Evolutionary conservation across 92 coral and sea anemone genomes (phyloP).

Genomic region (Desmophyllum pertusum): DNA sequence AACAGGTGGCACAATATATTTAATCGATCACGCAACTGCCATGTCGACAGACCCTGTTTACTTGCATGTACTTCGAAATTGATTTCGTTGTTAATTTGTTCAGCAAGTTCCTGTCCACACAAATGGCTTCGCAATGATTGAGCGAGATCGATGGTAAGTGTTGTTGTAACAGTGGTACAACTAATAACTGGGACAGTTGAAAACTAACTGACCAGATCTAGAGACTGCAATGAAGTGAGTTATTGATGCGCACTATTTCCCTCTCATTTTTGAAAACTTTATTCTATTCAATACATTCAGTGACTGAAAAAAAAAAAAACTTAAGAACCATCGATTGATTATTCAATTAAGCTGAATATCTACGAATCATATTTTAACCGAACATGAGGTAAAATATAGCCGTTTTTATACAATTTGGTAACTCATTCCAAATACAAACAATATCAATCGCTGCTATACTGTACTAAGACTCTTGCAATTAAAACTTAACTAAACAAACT

Average conservation of each 20-base stretch:
- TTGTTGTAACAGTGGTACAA: not conserved
- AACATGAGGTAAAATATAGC: too few relatives aligned
- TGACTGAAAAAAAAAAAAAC: too few relatives aligned
- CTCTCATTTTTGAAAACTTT: not conserved
- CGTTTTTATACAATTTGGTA: too few relatives aligned
- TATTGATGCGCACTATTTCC: not conserved
- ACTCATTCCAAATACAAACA: not conserved
- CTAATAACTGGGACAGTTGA: too few relatives aligned
- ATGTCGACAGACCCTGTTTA: not conserved
- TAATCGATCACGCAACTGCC: conserved; percentile 4
- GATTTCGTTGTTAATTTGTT: not conserved
- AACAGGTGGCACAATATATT: conserved; percentile 7
- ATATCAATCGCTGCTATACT: not conserved
- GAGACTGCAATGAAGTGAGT: not conserved
- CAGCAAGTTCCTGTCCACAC: not conserved
- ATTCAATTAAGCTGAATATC: not conserved
- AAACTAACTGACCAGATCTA: too few relatives aligned
- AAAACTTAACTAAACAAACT: not conserved
- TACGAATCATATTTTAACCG: too few relatives aligned
- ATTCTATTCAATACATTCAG: not conserved
- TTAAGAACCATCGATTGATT: too few relatives aligned
- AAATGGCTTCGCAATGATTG: not conserved
- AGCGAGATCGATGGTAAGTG: not conserved
- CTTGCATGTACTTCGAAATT: not conserved
- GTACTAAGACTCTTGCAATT: not conserved